Evolutionary conservation across 2,113 vertebrate species (phyloP).

Genomic region (Tachysurus fulvidraco): DNA sequence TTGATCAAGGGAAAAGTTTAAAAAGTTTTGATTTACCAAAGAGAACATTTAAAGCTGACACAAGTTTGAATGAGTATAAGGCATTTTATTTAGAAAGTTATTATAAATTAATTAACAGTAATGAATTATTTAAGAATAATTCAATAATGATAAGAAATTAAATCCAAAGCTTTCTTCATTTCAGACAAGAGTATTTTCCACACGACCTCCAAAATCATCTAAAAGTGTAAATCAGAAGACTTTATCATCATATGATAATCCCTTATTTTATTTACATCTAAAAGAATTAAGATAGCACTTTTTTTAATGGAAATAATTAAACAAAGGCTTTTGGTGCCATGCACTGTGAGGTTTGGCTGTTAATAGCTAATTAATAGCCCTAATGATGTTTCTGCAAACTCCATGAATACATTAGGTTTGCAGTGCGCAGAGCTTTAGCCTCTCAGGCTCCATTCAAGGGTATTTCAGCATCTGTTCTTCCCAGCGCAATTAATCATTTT

Average conservation of each 20-base stretch:
- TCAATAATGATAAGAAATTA: background rate
- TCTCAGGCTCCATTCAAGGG: conserved; percentile 82
- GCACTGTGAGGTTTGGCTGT: conserved; percentile 55
- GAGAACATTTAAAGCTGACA: background rate
- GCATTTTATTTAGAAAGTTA: background rate
- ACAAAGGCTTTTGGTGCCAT: conserved; percentile 44
- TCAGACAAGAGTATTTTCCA: background rate
- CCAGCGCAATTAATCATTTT: conserved; percentile 99
- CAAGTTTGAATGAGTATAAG: background rate
- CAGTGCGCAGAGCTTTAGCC: conserved; percentile 78
- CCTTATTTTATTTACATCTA: conserved; percentile 54
- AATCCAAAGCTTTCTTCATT: background rate
- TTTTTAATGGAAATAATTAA: conserved; percentile 56
- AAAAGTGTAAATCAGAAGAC: conserved; percentile 10
- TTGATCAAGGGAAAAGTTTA: background rate
- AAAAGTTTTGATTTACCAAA: background rate
- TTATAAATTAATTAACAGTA: background rate
- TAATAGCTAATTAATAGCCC: conserved; percentile 90
- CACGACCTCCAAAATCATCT: background rate
- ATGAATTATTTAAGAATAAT: background rate
- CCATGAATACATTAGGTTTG: conserved; percentile 85
- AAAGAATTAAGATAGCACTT: conserved; percentile 34
- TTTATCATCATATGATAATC: conserved; percentile 29
- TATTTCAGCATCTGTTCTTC: conserved; percentile 94
- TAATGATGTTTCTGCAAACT: conserved; percentile 81